Evolutionary conservation across 2,888 invertebrate species (phyloP).

Genomic region (Marasmarcha lunaedactyla): DNA sequence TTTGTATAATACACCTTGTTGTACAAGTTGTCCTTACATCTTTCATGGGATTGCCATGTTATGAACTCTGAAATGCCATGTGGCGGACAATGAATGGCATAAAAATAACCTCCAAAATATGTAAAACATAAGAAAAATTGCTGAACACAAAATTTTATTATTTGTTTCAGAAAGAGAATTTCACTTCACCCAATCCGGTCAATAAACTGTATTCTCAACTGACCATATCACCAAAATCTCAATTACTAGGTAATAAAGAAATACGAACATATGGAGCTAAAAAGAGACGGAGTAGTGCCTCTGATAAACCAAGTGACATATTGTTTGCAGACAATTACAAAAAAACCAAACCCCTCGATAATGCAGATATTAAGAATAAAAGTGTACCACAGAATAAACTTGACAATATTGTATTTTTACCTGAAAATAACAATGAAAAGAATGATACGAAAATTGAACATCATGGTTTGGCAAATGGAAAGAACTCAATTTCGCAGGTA

Average conservation of each 20-base stretch:
- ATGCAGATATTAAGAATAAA: conserved; percentile 50
- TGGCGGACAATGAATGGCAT: too few species aligned
- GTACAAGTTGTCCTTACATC: too few species aligned
- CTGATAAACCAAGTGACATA: conserved; percentile 56
- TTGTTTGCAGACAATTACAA: conserved; percentile 40
- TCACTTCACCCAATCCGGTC: conserved; percentile 45
- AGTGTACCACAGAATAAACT: too few species aligned
- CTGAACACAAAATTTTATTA: too few species aligned
- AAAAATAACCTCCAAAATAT: too few species aligned
- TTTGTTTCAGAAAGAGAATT: conserved; percentile 49
- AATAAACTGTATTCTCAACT: conserved; percentile 59
- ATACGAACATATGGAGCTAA: conserved; percentile 48
- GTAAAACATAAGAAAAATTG: too few species aligned
- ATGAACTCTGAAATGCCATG: too few species aligned
- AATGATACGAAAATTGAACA: conserved; percentile 36
- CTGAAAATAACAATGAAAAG: conserved; percentile 50
- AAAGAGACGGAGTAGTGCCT: conserved; percentile 57
- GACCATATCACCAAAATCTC: conserved; percentile 54
- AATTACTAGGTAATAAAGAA: conserved; percentile 43
- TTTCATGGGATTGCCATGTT: too few species aligned
- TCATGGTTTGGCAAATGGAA: conserved; percentile 45
- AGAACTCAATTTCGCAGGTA: conserved; percentile 39
- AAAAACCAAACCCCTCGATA: conserved; percentile 44
- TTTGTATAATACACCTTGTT: too few species aligned
- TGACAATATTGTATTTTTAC: conserved; percentile 31